Evolutionary conservation across 2,888 invertebrate genomes (phyloP), one percentile per base, ranked within the genome.

Genomic region (Drosophila peninsularis): DNA sequence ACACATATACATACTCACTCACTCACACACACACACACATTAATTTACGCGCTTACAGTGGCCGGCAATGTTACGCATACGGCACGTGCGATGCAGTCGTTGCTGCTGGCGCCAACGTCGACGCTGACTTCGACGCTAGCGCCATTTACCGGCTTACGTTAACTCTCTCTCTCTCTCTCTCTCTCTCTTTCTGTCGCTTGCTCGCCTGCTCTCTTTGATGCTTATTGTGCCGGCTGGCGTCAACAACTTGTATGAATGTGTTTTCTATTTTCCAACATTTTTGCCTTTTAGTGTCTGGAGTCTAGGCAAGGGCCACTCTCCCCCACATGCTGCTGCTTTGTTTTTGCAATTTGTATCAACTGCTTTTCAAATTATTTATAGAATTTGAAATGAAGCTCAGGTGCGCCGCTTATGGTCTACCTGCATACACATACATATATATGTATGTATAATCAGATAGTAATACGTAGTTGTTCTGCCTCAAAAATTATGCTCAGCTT

Each of bases 221-320:
- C 39, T n/a, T 24, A 6, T 50, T 49, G 10, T 47, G 71, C 76
- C 56, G 71, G 53, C 58, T 53, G 14, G 21, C 45, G 24, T 66
- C 89, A 90, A 90, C 85, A 90, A 85, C 88, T 85, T 85, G 85
- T 89, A 87, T 87, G 88, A 89, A 85, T 85, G 90, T 80, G 75
- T 74, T 88, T 79, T 75, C 69, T 68, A 70, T 76, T 84, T 71
- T 77, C 80, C 69, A 74, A 69, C 71, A 57, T 71, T 69, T 69
- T 52, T 50, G 50, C 30, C n/a, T 42, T 56, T 52, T 34, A 56
- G 36, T 44, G 53, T 39, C 53, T 27, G 3, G 30, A 5, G 30
- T 30, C 30, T 30, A n/a, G 37, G 21, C n/a, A n/a, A 42, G 36
- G 39, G 30, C 41, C 57, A 14, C 50, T 24, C 37, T 1, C 36